phyloP scores from a whole-genome alignment of 2,113 vertebrate species.

The Stercorarius parasiticus region DNA sequence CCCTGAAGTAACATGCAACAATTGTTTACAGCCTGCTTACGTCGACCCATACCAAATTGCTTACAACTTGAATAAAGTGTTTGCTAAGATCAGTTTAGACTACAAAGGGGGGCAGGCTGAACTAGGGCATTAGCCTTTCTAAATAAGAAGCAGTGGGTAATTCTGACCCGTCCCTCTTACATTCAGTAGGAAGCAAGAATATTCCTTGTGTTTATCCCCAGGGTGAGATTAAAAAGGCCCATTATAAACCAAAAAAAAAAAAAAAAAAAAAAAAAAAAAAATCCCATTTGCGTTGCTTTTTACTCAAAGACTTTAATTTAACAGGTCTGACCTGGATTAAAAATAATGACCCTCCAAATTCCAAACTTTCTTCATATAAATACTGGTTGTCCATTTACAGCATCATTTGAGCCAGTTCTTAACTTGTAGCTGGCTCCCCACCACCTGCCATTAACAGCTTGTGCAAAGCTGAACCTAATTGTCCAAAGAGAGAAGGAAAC shows the following conservation, averaged over 20 bases:
- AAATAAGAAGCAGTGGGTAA: neutral
- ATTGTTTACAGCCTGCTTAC: neutral
- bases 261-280: neutral
- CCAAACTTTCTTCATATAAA: neutral
- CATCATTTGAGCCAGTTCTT: neutral
- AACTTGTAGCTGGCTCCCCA: neutral
- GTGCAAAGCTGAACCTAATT: neutral
- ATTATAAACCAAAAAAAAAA: neutral
- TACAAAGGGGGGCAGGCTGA: neutral
- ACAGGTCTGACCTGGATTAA: neutral
- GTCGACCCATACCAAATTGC: neutral
- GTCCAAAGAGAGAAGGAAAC: neutral
- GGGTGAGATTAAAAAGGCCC: neutral
- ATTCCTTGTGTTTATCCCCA: neutral
- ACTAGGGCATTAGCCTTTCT: neutral
- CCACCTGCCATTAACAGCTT: neutral
- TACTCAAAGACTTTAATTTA: neutral
- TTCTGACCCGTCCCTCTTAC: accelerated
- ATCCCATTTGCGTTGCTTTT: neutral
- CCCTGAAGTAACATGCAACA: neutral
- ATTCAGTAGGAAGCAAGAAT: neutral
- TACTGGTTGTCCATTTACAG: neutral
- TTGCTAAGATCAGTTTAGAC: neutral
- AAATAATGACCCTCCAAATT: neutral
- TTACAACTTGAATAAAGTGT: neutral